Conservation (phyloP, 2,797 vertebrate species). For the Liasis olivaceus region DNA sequence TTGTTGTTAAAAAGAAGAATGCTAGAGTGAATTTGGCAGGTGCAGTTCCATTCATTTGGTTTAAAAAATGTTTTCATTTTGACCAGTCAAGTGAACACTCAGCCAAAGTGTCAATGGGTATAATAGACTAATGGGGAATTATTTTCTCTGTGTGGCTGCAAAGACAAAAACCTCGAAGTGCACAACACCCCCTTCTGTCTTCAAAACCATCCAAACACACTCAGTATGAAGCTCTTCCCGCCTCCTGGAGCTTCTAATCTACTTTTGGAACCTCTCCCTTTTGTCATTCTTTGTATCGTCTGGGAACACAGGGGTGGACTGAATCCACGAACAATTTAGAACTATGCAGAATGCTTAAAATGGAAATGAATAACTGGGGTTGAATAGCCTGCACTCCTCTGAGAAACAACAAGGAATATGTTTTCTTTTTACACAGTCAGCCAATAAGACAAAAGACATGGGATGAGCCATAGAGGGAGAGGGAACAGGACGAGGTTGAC, state of each 20-base stretch:
- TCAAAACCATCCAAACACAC: conserved; percentile 18
- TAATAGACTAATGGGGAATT: conserved; percentile 2
- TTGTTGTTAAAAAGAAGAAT: not conserved
- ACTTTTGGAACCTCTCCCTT: not conserved
- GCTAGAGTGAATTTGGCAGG: not conserved
- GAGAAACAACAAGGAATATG: conserved; percentile 49
- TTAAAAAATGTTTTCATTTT: conserved; percentile 19
- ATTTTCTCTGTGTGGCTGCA: conserved; percentile 16
- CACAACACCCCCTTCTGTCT: not conserved
- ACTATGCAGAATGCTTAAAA: conserved; percentile 44
- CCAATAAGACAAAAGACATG: conserved; percentile 33
- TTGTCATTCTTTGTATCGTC: not conserved
- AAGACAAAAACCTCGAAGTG: not conserved
- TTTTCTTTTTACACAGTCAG: conserved; percentile 44
- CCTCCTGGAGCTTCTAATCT: conserved; percentile 25
- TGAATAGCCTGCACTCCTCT: conserved; percentile 23
- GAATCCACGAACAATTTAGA: conserved; percentile 47
- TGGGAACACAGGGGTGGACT: conserved; percentile 22
- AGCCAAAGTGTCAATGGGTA: conserved; percentile 12
- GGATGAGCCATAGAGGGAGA: conserved; percentile 19
- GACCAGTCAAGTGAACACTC: not conserved
- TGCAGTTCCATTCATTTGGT: not conserved
- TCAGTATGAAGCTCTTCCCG: conserved; percentile 1
- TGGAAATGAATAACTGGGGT: conserved; percentile 24
- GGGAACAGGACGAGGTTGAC: conserved; percentile 49